Evolutionary conservation across 2,113 vertebrate species (phyloP), one percentile per base, ranked within the genome.

Genomic region (Columbina picui): DNA sequence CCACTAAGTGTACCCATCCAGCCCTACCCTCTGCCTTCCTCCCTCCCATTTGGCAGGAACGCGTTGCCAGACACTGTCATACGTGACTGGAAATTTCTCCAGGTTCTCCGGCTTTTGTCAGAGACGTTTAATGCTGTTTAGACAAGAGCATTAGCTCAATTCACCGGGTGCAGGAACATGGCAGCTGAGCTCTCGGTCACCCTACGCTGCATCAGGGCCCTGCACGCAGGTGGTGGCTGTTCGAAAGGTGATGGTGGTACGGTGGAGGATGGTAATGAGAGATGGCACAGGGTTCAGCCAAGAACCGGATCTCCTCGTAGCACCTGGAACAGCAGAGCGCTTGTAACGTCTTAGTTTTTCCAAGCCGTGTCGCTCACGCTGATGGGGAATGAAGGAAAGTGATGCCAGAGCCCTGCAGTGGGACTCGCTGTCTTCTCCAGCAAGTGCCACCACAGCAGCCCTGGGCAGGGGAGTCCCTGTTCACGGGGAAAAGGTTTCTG

Each of bases 41-140:
- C 65, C 64, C 57, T 39, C 29, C 60, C 17, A 0, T 71, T 77
- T 29, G 15, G 73, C 90, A 83, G 85, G 59, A 79, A 18, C 5
- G 25, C 12, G 1, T 41, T 61, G 82, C 75, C 43, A 49, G 47
- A 41, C 10, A 2, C 19, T 52, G 75, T 41, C 78, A 32, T 9
- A 18, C 52, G 91, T 69, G 97, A 75, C 91, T 96, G 88, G 85
- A 94, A 85, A 49, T 69, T 29, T 87, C 92, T 94, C 73, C 88
- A 61, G 88, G 73, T 94, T 84, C 90, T 53, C 73, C 3, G 5
- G 79, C 71, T 89, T 43, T 30, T 78, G 76, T 87, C 94, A 69
- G 76, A 73, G 68, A 34, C 0, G 1, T 45, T 94, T 47, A 68
- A 12, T 2, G 64, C 39, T 90, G 52, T 47, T 95, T 69, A 86